Base-by-base conservation (phyloP, 2,113 vertebrate species). In the Pelusios castaneus region DNA sequence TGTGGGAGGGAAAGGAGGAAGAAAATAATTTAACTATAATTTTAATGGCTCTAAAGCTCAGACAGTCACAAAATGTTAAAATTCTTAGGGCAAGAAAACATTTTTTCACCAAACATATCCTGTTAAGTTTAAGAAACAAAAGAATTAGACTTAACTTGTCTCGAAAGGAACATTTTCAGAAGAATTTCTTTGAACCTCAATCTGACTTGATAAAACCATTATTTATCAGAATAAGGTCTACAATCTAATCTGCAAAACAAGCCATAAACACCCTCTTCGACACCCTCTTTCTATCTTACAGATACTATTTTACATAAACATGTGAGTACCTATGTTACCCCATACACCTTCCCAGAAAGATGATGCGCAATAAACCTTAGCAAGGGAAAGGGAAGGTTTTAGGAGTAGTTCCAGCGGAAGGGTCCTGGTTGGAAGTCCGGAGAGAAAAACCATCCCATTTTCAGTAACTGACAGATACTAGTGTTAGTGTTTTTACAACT, bases 391-490 rank as follows among this genome's bases (percentile, higher is more conserved):
- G n/a, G 91, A 88, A 89, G 56, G 25, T 58, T 9, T 25, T 56
- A 2, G 49, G 49, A 49, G 49, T 5, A 8, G 31, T 41, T 16
- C 21, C 63, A 81, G 10, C 13, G 84, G 16, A 8, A 81, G 8
- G n/a, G 10, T 51, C 25, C 21, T 2, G 88, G 88, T 31, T 4
- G 25, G 70, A 34, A 19, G 45, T 88, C 54, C 83, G 80, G 22
- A 85, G 77, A 88, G 56, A 29, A 80, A 51, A 34, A 27, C 19
- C 43, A 89, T 84, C 56, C 25, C 25, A 87, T 9, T 45, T 58
- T 0, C 29, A 27, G 1, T 2, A 41, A 24, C 2, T 5, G 2
- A 34, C 10, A 49, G 31, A 49, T 51, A 73, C 1, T 25, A 84
- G 5, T 70, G 34, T 22, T 47, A 11, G 1, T 83, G 88, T 75